phyloP scores from a whole-genome alignment of 1,140 invertebrate species.

The Pseudomyrmex flavicornis region DNA sequence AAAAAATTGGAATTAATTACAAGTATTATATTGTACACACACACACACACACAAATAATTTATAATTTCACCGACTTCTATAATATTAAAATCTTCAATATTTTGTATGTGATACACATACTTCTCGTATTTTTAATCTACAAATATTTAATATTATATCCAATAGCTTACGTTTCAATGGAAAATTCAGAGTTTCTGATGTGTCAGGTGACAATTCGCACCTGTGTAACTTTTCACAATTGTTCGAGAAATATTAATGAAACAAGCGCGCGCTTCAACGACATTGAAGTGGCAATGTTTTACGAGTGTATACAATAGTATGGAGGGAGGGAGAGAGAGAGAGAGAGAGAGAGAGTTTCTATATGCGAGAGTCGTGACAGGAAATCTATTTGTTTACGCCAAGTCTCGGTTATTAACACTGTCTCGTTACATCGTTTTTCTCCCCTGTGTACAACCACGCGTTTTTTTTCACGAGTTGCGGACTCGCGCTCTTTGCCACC shows the following conservation, averaged over 20 bases:
- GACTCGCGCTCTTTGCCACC: neutral
- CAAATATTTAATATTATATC: too few relatives aligned
- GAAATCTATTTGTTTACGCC: constrained; percentile 59
- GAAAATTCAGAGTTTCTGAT: neutral
- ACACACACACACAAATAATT: too few relatives aligned
- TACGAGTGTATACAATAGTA: constrained; percentile 31
- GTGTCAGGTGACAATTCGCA: neutral
- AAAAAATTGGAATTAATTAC: too few relatives aligned
- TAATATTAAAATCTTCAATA: too few relatives aligned
- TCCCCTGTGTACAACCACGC: neutral
- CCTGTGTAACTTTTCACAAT: constrained; percentile 8
- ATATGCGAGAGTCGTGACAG: constrained; percentile 30
- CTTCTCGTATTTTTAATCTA: too few relatives aligned
- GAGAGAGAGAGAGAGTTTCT: too few relatives aligned
- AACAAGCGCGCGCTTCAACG: constrained; percentile 18
- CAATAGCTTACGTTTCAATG: too few relatives aligned
- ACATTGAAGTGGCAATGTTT: constrained; percentile 49
- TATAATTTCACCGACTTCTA: too few relatives aligned
- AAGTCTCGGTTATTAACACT: constrained; percentile 57
- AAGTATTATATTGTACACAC: too few relatives aligned
- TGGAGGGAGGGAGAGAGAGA: too few relatives aligned
- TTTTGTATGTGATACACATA: too few relatives aligned
- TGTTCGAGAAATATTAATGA: constrained; percentile 36
- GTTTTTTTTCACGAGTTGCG: constrained; percentile 22
- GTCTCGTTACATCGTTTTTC: constrained; percentile 54